Conservation (phyloP, 2,113 vertebrate species). For the Piprites chloris region DNA sequence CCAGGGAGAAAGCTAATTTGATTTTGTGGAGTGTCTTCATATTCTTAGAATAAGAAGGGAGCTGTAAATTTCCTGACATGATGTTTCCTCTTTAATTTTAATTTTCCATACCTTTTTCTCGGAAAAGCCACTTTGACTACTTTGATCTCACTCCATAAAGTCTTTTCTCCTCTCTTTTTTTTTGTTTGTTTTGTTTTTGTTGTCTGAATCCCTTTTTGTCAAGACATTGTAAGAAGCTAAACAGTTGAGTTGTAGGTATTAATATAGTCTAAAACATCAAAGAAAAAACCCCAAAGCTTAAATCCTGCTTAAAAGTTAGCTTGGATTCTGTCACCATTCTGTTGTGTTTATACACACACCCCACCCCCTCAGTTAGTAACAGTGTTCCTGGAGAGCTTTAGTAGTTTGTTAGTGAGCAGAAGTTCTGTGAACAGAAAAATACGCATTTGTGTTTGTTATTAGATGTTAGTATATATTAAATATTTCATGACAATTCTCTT, state of each 20-base stretch:
- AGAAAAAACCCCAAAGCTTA: neutral
- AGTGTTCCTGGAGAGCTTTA: neutral
- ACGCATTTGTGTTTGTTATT: neutral
- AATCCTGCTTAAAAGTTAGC: neutral
- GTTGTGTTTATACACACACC: neutral
- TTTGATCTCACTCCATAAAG: neutral
- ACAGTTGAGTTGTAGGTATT: neutral
- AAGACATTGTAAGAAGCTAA: neutral
- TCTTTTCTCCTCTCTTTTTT: neutral
- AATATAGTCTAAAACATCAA: neutral
- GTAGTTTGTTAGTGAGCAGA: neutral
- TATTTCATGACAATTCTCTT: neutral
- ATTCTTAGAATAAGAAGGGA: neutral
- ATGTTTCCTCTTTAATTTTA: neutral
- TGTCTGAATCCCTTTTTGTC: neutral
- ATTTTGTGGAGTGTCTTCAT: neutral
- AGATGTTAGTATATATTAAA: neutral
- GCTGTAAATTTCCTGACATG: neutral
- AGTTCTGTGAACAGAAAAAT: neutral
- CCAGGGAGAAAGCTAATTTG: neutral
- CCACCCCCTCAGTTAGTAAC: neutral
- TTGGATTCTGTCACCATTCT: neutral
- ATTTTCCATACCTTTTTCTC: neutral
- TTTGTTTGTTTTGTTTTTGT: neutral
- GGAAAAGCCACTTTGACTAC: neutral